Base-by-base conservation (phyloP, 2,888 invertebrate genomes). In the Eugnorisma glareosa region DNA sequence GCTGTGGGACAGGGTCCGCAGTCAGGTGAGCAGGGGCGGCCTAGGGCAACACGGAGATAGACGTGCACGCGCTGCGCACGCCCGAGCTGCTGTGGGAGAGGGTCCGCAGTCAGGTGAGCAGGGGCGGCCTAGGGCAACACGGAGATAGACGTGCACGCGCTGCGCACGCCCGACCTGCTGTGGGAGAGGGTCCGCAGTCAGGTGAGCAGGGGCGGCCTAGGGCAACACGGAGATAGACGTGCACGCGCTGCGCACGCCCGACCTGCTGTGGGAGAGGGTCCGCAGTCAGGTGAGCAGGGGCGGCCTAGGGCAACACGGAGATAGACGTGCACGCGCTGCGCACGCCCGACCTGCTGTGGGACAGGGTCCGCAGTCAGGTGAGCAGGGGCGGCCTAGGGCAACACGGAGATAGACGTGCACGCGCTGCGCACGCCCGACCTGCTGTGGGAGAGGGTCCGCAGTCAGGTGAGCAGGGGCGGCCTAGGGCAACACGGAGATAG, bases 121-220 rank as follows among this genome's bases (percentile, higher is more conserved):
- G 43, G 0, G 43, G 15, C 5, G 43, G 43, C 43, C 1, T 11
- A 40, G 11, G 40, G 99, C 85, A 99, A 99, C 95, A 99, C 99
- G 0, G 99, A 99, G 97, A 92, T 96, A 7, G 99, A 99, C 96
- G 99, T 99, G 86, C 99, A 99, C 95, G 98, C 99, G 86, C 95
- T 99, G 82, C 97, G 99, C 82, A 99, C 99, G 40, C 99, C 99
- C 0, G 99, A 99, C 92, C 96, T 99, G 89, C 98, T 99, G 75
- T 99, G 99, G 99, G 99, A 99, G 96, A 98, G 99, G 92, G 99
- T 99, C 1, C 97, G 99, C 73, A 99, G 99, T 45, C 99, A 99
- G 97, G 96, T 95, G 51, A 48, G 0, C 13, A 40, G 43, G 0
- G 43, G 15, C 5, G 43, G 43, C 43, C 1, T 11, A 40, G 11